These are phyloP conservation scores for Nothobranchius furzeri DNA, from an alignment of 2,113 vertebrate genomes.

Conservation along the genomic window DNA sequence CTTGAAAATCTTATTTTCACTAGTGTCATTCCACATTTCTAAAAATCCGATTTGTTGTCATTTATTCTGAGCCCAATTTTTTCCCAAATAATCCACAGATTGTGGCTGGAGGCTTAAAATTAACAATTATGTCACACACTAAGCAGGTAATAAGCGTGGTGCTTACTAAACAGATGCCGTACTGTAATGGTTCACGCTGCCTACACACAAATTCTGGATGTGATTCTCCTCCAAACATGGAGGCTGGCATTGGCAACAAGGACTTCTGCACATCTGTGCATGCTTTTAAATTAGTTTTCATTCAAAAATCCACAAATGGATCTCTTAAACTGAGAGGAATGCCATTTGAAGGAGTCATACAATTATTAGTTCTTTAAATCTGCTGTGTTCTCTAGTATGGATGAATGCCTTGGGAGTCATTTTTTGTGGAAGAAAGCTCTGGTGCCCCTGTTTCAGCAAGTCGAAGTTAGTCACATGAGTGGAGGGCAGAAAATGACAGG, in stretches of 20 bases:
- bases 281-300: no score
- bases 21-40: not conserved
- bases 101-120: not conserved
- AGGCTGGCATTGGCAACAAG: not conserved
- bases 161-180: not conserved
- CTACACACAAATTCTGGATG: not conserved
- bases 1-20: not conserved
- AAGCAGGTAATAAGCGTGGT: not conserved
- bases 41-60: not conserved
- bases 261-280: not conserved
- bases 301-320: not conserved
- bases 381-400: no score
- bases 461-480: no score
- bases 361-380: not conserved
- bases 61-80: not conserved
- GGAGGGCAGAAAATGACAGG: no score
- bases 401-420: no score
- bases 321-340: not conserved
- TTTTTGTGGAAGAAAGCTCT: no score
- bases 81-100: not conserved
- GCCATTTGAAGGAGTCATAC: not conserved
- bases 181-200: not conserved
- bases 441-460: no score
- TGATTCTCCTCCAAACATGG: not conserved
- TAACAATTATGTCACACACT: not conserved